Base-by-base conservation (phyloP, 2,113 vertebrate species). In the Zootoca vivipara region DNA sequence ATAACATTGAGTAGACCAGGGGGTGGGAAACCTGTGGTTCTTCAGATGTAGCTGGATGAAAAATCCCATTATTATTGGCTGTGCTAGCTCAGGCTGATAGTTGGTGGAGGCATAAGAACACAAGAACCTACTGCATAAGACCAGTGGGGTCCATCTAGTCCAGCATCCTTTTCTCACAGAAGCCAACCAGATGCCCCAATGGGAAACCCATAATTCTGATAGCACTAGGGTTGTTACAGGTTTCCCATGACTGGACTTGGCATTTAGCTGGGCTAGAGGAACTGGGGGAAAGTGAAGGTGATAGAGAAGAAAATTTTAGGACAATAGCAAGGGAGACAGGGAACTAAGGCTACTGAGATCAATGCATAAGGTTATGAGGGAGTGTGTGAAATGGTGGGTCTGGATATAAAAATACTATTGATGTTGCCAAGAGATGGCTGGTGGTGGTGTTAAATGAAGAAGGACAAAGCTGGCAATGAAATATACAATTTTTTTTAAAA, bases 401-500 rank as follows among this genome's bases (percentile, higher is more conserved):
- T 24, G 69, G 40, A 3, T 9, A 33, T n/a, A 65, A 82, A 46
- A n/a, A 65, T 58, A 26, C 15, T 20, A 22, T 15, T 35, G 28
- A 40, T 30, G 24, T 3, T 64, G 84, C 13, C 56, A 62, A 77
- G 16, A 38, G 1, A 65, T 65, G 79, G 30, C 30, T 3, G 4
- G 10, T 15, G 28, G 24, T 7, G 52, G 33, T 12, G 24, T 26
- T 40, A 58, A 62, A 85, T 6, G 5, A 40, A 75, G 35, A 38
- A 13, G 24, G 13, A 77, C 13, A 30, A 40, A 38, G 7, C 38
- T 38, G 67, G 46, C n/a, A 75, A 58, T 12, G 82, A 85, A 26
- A 85, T 89, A 90, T 93, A 89, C 85, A 92, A 83, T 77, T 73
- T 62, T 35, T n/a, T n/a, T n/a, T n/a, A n/a, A n/a, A n/a, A n/a